These are phyloP conservation scores for Unio pictorum DNA, from an alignment of 2,888 invertebrate species.

Conservation along the genomic window DNA sequence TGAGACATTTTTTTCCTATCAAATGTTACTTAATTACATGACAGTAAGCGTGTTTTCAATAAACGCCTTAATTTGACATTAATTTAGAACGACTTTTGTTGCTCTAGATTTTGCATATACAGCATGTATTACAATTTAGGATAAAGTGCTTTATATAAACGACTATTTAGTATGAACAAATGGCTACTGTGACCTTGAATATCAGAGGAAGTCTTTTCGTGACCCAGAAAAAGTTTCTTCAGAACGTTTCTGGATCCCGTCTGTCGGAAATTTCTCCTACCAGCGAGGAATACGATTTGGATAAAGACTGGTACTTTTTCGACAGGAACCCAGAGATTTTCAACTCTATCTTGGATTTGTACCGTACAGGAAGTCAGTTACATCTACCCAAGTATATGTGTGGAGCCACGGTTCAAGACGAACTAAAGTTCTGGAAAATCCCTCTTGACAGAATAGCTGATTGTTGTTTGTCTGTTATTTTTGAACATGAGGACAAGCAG, in stretches of 20 bases:
- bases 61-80: too few species aligned
- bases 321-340: conserved; percentile 57
- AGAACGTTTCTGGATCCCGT: conserved; percentile 29
- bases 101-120: too few species aligned
- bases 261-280: conserved; percentile 18
- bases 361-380: conserved; percentile 45
- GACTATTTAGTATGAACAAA: not conserved
- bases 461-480: conserved; percentile 17
- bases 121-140: too few species aligned
- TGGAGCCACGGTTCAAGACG: conserved; percentile 33
- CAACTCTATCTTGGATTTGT: conserved; percentile 48
- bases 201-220: conserved; percentile 36
- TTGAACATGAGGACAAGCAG: conserved; percentile 7
- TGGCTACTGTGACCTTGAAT: conserved; percentile 26
- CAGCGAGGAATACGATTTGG: conserved; percentile 29
- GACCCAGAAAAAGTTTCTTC: conserved; percentile 26
- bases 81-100: too few species aligned
- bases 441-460: conserved; percentile 17
- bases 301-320: conserved; percentile 47
- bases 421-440: conserved; percentile 56
- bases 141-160: too few species aligned
- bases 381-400: conserved; percentile 37
- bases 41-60: too few species aligned
- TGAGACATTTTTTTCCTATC: too few species aligned
- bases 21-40: too few species aligned